Evolutionary conservation across 2,888 invertebrate genomes (phyloP).

Genomic region (Dione vanillae): DNA sequence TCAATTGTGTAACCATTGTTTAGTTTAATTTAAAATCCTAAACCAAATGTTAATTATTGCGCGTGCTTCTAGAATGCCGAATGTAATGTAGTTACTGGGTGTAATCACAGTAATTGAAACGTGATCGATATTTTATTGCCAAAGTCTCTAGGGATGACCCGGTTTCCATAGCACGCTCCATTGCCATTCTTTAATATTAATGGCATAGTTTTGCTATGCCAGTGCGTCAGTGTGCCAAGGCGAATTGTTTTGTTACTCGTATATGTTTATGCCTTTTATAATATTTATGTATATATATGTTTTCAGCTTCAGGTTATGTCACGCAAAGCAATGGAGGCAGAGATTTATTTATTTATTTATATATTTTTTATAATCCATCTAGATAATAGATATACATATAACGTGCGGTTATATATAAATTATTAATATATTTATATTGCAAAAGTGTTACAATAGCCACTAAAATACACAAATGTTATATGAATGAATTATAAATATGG

Average conservation of each 20-base stretch:
- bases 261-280: not conserved
- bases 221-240: constrained; percentile 3
- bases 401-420: no score
- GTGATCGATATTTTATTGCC: constrained; percentile 47
- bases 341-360: no score
- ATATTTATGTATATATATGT: not conserved
- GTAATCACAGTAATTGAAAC: constrained; percentile 45
- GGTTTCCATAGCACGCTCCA: constrained; percentile 42
- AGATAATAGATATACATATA: no score
- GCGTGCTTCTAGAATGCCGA: constrained; percentile 37
- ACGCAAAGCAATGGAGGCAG: no score
- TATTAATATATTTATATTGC: no score
- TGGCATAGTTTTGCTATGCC: constrained; percentile 28
- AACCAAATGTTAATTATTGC: constrained; percentile 35
- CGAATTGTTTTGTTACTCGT: not conserved
- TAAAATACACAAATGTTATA: no score
- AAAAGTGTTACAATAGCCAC: no score
- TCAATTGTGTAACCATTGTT: not conserved
- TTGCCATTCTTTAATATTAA: constrained; percentile 41
- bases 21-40: constrained; percentile 17
- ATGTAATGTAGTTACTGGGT: constrained; percentile 39
- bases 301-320: not conserved
- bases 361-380: no score
- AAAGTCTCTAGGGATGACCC: constrained; percentile 47
- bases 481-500: no score